Base-by-base conservation (phyloP, 2,888 invertebrate genomes). In the Drosophila melanosoma region DNA sequence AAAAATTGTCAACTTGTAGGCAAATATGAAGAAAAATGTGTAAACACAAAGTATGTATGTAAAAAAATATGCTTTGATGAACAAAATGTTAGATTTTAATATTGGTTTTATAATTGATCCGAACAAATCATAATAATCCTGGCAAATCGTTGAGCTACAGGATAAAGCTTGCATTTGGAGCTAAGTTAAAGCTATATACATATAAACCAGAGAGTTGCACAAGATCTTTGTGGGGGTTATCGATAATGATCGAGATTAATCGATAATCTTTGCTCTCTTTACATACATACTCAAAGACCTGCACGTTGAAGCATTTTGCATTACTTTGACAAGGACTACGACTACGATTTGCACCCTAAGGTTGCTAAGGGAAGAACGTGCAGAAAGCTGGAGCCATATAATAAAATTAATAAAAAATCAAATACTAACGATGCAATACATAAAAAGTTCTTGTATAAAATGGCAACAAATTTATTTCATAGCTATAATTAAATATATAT, bases 361-460 rank as follows among this genome's bases (percentile, higher is more conserved):
- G 40, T 61, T 67, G 57, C 42, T 67, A 76, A 7, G 58, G 59
- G 59, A 42, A 15, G 36, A 35, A 59, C 48, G 58, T 66, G 54
- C 20, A 17, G n/a, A 51, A 57, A 17, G 57, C 66, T 75, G 61
- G 48, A 57, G 62, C 64, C 63, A 71, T 65, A 74, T 49, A 42
- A 58, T 52, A 52, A 60, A 40, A 56, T 56, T 12, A n/a, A n/a
- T 38, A 38, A 57, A 38, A 52, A 57, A 51, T 29, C 29, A 63
- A 51, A 62, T 65, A 61, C 69, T 58, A 52, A 45, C 26, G 66
- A 74, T 23, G 45, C 61, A 63, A 79, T 72, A 83, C 65, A 72
- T 61, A 74, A 69, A 83, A 60, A 82, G 78, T 83, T 82, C 83
- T 77, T 83, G 83, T 87, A 88, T 75, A 83, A 88, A 87, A 78